Conservation (phyloP, 2,888 invertebrate species). For the Sesamia inferens region DNA sequence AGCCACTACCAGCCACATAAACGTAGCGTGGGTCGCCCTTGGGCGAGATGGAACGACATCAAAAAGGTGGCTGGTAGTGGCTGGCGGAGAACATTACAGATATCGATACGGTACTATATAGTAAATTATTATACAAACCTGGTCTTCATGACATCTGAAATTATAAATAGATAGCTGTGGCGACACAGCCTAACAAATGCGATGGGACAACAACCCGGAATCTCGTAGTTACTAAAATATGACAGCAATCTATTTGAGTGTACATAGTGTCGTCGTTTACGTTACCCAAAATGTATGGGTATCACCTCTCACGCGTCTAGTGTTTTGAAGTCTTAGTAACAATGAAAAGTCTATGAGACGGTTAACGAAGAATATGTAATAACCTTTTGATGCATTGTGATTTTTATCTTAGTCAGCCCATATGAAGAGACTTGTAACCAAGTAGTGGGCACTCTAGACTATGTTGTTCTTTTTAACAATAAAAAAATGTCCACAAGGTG, state of each 20-base stretch:
- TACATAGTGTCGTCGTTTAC: constrained; percentile 4
- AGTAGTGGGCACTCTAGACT: too few species aligned
- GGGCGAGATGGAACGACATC: too few species aligned
- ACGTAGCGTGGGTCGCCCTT: too few species aligned
- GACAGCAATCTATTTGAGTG: constrained; percentile 27
- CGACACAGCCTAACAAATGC: constrained; percentile 16
- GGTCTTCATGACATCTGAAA: neutral
- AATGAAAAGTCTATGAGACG: neutral
- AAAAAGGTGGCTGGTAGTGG: too few species aligned
- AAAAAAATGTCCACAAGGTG: neutral
- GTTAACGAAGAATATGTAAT: neutral
- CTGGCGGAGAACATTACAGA: too few species aligned
- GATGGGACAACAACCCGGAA: neutral
- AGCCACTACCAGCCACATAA: too few species aligned
- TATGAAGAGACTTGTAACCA: neutral
- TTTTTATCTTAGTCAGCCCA: neutral
- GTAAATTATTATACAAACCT: neutral
- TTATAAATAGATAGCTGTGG: neutral
- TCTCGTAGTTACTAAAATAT: constrained; percentile 26
- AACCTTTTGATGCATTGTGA: neutral
- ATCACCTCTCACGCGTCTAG: constrained; percentile 1
- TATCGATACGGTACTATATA: neutral
- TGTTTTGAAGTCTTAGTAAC: constrained; percentile 1
- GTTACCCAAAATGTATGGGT: constrained; percentile 11
- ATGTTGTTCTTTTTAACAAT: neutral